A percentile compares a stretch with the other conserved stretches of the same genome.
phyloP scores from a whole-genome alignment of 2,888 invertebrate species.

The Craniophora ligustri region DNA sequence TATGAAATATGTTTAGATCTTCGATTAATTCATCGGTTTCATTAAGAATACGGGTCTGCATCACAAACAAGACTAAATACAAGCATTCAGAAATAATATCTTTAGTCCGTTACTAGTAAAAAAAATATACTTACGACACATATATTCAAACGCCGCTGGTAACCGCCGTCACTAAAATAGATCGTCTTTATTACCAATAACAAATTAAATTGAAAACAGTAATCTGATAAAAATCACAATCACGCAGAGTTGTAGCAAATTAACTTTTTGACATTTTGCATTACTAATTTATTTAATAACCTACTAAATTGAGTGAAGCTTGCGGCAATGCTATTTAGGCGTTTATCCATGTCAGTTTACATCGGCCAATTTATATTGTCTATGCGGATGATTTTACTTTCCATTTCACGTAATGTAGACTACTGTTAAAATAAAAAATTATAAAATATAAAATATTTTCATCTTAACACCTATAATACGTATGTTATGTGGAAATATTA shows the following conservation, averaged over 20 bases:
- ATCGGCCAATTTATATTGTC: conserved; percentile 26
- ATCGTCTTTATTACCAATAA: conserved; percentile 35
- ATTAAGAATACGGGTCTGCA: conserved; percentile 19
- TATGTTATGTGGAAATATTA: too few species aligned
- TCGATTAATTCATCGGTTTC: background rate
- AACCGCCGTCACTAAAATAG: conserved; percentile 35
- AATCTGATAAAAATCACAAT: conserved; percentile 48
- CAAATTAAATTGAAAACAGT: conserved; percentile 31
- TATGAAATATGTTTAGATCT: conserved; percentile 6
- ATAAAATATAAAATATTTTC: too few species aligned
- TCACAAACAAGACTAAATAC: conserved; percentile 46
- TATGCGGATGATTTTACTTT: conserved; percentile 15
- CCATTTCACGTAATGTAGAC: conserved; percentile 9
- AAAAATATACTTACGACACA: conserved; percentile 24
- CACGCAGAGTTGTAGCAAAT: conserved; percentile 46
- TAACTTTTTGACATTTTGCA: conserved; percentile 45
- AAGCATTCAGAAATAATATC: conserved; percentile 39
- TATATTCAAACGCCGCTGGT: conserved; percentile 35
- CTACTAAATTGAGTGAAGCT: conserved; percentile 1
- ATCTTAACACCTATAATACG: too few species aligned
- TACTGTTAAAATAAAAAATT: too few species aligned
- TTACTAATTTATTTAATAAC: conserved; percentile 25
- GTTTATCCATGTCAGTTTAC: conserved; percentile 14
- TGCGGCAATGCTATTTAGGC: background rate
- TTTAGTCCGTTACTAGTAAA: conserved; percentile 20